Evolutionary conservation across 1,140 invertebrate genomes (phyloP).

Genomic region (Telenomus remus): DNA sequence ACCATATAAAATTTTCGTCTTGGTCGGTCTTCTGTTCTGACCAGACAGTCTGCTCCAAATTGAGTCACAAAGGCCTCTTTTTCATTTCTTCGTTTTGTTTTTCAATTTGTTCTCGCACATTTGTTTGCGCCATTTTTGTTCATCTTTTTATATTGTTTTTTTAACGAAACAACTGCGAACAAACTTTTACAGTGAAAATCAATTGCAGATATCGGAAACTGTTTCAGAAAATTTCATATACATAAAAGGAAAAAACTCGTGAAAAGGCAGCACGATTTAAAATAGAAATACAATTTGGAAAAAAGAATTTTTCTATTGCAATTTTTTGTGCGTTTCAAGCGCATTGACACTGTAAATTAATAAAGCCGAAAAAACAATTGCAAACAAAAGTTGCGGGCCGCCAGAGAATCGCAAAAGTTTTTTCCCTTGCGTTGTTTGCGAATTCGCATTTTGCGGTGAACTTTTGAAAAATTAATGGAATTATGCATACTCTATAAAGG

Average conservation of each 20-base stretch:
- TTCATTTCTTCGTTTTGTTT: constrained; percentile 1
- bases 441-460: background rate
- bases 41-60: constrained; percentile 18
- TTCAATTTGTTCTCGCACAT: constrained; percentile 39
- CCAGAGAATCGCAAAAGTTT: background rate
- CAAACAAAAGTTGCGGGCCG: background rate
- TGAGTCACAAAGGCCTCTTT: constrained; percentile 37
- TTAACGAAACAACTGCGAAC: constrained; percentile 13
- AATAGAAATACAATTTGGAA: no score
- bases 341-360: no score
- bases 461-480: constrained; percentile 7
- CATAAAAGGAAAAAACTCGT: no score
- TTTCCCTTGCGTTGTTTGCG: background rate
- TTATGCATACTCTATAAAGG: constrained; percentile 2
- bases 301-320: no score
- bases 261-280: no score
- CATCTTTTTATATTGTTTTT: constrained; percentile 2
- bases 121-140: constrained; percentile 21
- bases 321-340: no score
- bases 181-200: constrained; percentile 21
- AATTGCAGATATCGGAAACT: no score
- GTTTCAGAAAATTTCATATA: no score
- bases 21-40: background rate
- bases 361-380: background rate
- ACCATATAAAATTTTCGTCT: constrained; percentile 30